These are phyloP conservation scores for Physella acuta DNA, from an alignment of 1,140 invertebrate genomes.

Conservation along the genomic window DNA sequence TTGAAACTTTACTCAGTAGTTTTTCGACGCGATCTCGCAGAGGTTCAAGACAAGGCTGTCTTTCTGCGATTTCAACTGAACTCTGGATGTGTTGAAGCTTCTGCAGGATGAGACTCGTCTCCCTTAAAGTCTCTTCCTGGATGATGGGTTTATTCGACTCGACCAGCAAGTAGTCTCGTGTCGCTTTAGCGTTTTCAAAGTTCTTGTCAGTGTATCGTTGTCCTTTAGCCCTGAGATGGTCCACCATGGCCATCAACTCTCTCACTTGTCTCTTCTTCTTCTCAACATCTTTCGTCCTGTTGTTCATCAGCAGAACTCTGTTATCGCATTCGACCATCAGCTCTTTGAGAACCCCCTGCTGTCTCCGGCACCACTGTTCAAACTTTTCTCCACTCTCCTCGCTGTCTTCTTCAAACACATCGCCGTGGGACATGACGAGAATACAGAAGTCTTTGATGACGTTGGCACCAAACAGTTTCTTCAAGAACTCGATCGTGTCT, in stretches of 20 bases:
- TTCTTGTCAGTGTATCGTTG: too few species aligned
- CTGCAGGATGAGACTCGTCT: too few species aligned
- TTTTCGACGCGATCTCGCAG: too few species aligned
- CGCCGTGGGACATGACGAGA: not conserved
- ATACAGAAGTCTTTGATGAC: not conserved
- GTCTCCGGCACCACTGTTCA: not conserved
- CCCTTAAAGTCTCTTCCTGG: too few species aligned
- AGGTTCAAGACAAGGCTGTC: too few species aligned
- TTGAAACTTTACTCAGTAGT: too few species aligned
- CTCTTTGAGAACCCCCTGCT: not conserved
- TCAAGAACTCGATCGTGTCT: not conserved
- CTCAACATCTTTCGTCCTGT: not conserved
- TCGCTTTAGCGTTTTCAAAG: too few species aligned
- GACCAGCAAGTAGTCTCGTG: too few species aligned
- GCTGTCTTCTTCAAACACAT: not conserved
- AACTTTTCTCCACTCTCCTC: not conserved
- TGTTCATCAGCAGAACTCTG: not conserved
- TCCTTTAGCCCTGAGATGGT: not conserved
- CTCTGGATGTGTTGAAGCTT: too few species aligned
- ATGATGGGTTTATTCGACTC: too few species aligned
- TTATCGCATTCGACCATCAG: not conserved
- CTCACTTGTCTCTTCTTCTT: not conserved
- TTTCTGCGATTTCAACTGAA: too few species aligned
- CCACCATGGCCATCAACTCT: not conserved
- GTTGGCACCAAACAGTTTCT: not conserved